Evolutionary conservation across 2,797 vertebrate species (phyloP).

Genomic region (Hozukius guyotensis): DNA sequence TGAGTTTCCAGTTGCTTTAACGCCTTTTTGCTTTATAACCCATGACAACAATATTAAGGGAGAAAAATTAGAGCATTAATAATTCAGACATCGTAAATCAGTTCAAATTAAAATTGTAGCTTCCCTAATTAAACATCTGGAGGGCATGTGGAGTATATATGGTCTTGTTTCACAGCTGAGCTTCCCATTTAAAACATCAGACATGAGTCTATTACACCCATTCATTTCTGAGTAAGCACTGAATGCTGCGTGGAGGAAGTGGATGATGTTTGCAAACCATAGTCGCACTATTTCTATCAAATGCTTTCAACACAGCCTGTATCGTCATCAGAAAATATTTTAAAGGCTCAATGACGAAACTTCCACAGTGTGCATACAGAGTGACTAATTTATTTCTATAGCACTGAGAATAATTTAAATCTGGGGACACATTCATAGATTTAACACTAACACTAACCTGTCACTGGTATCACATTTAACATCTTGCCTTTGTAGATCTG

Average conservation of each 20-base stretch:
- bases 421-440: background rate
- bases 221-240: slow-evolving; percentile 22
- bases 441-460: slow-evolving; percentile 1
- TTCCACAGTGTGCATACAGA: slow-evolving; percentile 9
- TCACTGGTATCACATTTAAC: slow-evolving; percentile 1
- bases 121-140: slow-evolving; percentile 59
- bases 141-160: slow-evolving; percentile 8
- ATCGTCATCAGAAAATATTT: slow-evolving; percentile 4
- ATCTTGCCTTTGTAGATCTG: background rate
- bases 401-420: slow-evolving; percentile 14
- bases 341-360: background rate
- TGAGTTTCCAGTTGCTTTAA: background rate
- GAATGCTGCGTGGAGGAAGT: slow-evolving; percentile 31
- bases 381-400: background rate
- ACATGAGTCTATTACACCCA: background rate
- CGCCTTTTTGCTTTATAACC: slow-evolving; percentile 5
- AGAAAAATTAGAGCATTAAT: slow-evolving; percentile 45
- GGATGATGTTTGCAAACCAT: slow-evolving; percentile 12
- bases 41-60: slow-evolving; percentile 21
- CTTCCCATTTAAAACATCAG: slow-evolving; percentile 15
- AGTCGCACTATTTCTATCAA: background rate
- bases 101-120: slow-evolving; percentile 45
- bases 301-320: background rate
- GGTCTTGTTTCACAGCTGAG: slow-evolving; percentile 2
- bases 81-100: slow-evolving; percentile 58